Conservation (phyloP, 2,797 vertebrate genomes). For the Loris lydekkerianus region DNA sequence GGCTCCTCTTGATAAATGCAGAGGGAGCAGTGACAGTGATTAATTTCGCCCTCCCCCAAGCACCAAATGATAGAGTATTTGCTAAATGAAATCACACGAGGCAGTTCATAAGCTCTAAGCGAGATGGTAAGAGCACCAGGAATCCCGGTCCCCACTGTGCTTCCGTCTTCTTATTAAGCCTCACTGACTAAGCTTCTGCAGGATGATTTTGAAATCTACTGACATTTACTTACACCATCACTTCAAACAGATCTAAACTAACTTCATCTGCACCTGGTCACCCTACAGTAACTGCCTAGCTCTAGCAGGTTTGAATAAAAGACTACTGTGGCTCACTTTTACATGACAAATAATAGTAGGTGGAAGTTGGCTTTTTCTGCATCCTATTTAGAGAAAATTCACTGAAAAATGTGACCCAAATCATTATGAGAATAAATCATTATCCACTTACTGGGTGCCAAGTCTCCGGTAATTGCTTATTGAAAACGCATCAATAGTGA, state of each 20-base stretch:
- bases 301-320: conserved; percentile 51
- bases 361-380: neutral
- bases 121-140: neutral
- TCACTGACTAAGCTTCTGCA: conserved; percentile 28
- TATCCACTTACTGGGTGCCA: conserved; percentile 95
- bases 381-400: neutral
- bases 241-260: neutral
- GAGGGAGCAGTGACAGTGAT: neutral
- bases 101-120: conserved; percentile 48
- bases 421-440: neutral
- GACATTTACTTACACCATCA: conserved; percentile 57
- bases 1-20: neutral
- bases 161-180: conserved; percentile 17
- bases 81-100: conserved; percentile 56
- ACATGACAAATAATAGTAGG: conserved; percentile 10
- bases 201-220: conserved; percentile 43
- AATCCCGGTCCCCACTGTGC: neutral
- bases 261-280: conserved; percentile 12
- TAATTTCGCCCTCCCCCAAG: neutral
- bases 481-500: conserved; percentile 96
- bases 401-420: neutral
- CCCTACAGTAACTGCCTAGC: neutral
- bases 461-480: conserved; percentile 96
- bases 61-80: conserved; percentile 37
- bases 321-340: conserved; percentile 46